Percentiles rank a stretch among this genome's conserved stretches.
Conservation (phyloP, 2,888 invertebrate genomes). For the Drosophila borealis region DNA sequence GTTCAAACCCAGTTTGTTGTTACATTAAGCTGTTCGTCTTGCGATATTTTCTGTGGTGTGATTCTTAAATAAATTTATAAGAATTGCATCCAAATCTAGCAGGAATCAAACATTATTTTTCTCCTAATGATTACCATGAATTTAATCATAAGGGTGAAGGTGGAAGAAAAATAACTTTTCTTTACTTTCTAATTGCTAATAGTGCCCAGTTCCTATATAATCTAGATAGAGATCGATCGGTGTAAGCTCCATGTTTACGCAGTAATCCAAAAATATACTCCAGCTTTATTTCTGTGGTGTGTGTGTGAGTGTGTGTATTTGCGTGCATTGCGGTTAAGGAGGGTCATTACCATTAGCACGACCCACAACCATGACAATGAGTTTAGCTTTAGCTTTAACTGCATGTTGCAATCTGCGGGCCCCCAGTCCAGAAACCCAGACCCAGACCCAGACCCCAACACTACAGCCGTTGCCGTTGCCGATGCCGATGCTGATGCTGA, state of each 20-base stretch:
- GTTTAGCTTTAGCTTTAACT: constrained; percentile 47
- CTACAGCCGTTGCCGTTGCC: constrained; percentile 2
- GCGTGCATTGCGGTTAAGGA: constrained; percentile 42
- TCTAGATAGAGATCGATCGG: constrained; percentile 9
- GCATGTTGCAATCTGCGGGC: constrained; percentile 34
- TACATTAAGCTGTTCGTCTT: too few species aligned
- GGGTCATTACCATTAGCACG: constrained; percentile 58
- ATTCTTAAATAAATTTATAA: too few species aligned
- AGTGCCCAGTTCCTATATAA: neutral
- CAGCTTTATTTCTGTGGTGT: neutral
- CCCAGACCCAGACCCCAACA: neutral
- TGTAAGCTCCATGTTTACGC: constrained; percentile 16
- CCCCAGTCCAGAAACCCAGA: constrained; percentile 15
- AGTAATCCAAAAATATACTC: constrained; percentile 48
- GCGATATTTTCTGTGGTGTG: too few species aligned
- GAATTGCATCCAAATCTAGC: too few species aligned
- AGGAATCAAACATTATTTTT: too few species aligned
- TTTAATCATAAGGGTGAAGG: too few species aligned
- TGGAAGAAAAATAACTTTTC: too few species aligned
- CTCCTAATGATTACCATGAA: too few species aligned
- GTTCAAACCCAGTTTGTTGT: too few species aligned
- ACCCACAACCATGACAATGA: constrained; percentile 75
- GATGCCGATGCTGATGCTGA: neutral
- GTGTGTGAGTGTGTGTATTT: constrained; percentile 8
- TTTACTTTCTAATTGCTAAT: too few species aligned